phyloP scores from a whole-genome alignment of 2,797 vertebrate genomes.

The Buceros bicornis region DNA sequence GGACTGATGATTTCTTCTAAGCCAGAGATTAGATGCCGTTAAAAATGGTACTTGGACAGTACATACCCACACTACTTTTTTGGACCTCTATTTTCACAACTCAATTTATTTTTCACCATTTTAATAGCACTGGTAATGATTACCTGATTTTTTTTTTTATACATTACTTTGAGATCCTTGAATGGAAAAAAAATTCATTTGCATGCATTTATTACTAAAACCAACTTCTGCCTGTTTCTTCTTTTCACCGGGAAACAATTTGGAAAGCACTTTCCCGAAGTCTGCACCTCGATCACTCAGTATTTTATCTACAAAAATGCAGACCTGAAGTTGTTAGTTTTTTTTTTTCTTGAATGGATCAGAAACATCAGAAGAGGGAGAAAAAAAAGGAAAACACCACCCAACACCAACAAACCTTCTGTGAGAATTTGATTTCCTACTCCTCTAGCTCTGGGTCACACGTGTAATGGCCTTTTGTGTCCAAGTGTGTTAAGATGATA shows the following conservation, averaged over 20 bases:
- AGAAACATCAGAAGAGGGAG: neutral
- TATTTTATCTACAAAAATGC: slow-evolving; percentile 50
- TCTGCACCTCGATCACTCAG: neutral
- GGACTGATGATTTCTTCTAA: neutral
- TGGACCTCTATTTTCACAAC: neutral
- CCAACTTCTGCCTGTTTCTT: neutral
- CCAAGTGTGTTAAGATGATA: neutral
- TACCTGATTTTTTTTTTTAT: neutral
- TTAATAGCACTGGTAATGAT: neutral
- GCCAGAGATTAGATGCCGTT: neutral
- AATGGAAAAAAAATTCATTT: neutral
- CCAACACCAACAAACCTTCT: neutral
- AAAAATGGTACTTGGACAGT: neutral
- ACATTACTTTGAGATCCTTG: neutral
- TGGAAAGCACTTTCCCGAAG: neutral
- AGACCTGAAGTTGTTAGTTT: neutral
- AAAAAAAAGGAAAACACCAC: neutral
- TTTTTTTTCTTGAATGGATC: neutral
- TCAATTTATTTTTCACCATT: neutral
- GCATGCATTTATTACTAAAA: neutral
- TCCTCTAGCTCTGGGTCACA: neutral
- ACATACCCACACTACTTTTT: neutral
- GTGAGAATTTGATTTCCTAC: neutral
- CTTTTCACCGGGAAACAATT: neutral
- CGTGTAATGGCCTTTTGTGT: neutral